Base-by-base conservation (phyloP, 1,140 invertebrate genomes). In the Bombus sylvicola region DNA sequence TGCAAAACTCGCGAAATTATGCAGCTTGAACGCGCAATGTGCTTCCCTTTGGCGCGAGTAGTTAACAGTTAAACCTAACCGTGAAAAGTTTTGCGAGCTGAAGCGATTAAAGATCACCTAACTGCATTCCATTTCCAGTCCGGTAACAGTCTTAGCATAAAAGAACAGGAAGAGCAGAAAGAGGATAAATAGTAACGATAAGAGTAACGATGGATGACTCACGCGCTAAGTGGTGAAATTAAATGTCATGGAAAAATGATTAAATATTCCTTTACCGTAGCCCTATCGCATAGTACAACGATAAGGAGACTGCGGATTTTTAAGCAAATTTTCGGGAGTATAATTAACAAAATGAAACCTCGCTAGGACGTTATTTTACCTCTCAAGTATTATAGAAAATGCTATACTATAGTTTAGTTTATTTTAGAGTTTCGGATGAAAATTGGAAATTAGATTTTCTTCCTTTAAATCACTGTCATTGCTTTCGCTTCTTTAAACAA, bases 31-130 rank as follows among this genome's bases (percentile, higher is more conserved):
- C 12, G 8, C 18, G 57, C 15, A 13, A 39, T 25, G 43, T 25
- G 1, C 9, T 28, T 41, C 8, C 15, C 39, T 13, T 77, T 64
- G 22, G 5, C 39, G 22, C 22, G 12, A 64, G 25, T 73, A 74
- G 62, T 81, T 39, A 57, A 59, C 22, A 34, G 37, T 25, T 10
- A 53, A 86, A 82, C 57, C 82, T 43, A 59, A 25, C 66, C 41
- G 9, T 41, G 31, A 18, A 53, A 74, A 74, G 15, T 53, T 74
- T 74, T 47, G 28, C 15, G 31, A 77, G 37, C 25, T 62, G 37
- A n/a, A 41, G 6, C 37, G 53, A 62, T 62, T 77, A 77, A 77
- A n/a, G 25, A 22, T n/a, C n/a, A 15, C n/a, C 13, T 34, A 66
- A 34, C 75, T 62, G 53, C 34, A 18, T 62, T 77, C 34, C 31